phyloP scores from a whole-genome alignment of 2,113 vertebrate species.

The Phalacrocorax pelagicus region DNA sequence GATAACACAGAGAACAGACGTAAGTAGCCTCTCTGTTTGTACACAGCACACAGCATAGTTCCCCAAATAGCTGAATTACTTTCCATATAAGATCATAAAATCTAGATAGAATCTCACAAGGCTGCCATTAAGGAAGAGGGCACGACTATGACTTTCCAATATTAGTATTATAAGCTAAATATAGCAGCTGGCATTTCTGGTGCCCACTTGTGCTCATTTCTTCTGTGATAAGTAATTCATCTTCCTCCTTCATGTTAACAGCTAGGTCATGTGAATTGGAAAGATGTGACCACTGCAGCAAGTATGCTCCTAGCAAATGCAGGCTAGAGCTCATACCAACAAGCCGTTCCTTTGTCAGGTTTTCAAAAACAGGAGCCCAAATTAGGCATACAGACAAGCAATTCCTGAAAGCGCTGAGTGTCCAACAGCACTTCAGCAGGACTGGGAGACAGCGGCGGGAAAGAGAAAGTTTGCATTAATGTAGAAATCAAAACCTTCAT shows the following conservation, averaged over 20 bases:
- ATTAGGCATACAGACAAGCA: not conserved
- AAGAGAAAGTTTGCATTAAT: not conserved
- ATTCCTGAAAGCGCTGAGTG: not conserved
- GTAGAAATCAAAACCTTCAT: not conserved
- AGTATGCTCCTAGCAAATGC: not conserved
- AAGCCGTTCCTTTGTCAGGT: not conserved
- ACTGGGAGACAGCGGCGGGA: not conserved
- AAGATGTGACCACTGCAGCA: not conserved
- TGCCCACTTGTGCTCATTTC: slow-evolving; percentile 29
- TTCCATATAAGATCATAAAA: slow-evolving; percentile 64
- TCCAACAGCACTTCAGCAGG: not conserved
- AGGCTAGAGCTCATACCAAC: not conserved
- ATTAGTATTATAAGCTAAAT: slow-evolving; percentile 57
- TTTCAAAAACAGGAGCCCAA: not conserved
- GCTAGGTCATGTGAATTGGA: not conserved
- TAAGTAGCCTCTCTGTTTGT: slow-evolving; percentile 50
- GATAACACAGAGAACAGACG: slow-evolving; percentile 51
- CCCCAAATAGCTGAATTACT: slow-evolving; percentile 48
- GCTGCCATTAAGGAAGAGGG: slow-evolving; percentile 6
- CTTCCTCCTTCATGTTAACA: not conserved
- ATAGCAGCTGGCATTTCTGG: not conserved
- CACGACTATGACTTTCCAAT: not conserved
- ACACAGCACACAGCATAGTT: slow-evolving; percentile 12
- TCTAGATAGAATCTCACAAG: slow-evolving; percentile 27
- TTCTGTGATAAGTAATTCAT: slow-evolving; percentile 28